Evolutionary conservation across 64 coral and sea anemone species (phyloP), one percentile per base, ranked within the genome.

Genomic region (Cladopsammia gracilis): DNA sequence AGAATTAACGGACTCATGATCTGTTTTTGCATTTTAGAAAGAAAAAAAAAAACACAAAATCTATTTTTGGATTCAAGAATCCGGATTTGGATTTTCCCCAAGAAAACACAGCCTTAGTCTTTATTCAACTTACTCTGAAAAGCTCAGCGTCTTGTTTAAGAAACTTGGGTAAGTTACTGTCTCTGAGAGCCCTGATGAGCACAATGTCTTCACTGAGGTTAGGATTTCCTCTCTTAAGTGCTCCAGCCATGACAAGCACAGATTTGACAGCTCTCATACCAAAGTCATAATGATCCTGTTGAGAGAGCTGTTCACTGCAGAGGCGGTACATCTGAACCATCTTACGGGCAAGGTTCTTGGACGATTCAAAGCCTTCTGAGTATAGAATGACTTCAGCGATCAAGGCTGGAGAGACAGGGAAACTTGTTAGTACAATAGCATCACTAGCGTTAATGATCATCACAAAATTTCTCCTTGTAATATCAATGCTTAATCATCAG

Each of bases 201-300:
- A 99, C 98, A 13, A 99, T 92, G 54, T 99, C 98, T 59, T 99
- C 98, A 75, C 76, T 96, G 69, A 99, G 89, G 79, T 94, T 85
- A 7, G 98, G 98, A 79, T 99, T 96, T 11, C 98, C 94, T 67
- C 98, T 84, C 77, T 99, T 99, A 14, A 99, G 90, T 48, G 98
- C 98, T 20, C 98, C 98, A 71, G 98, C 98, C 98, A 99, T 99
- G 16, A 99, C 98, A 48, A 99, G 72, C 19, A 99, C 98, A 78
- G 98, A 99, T 70, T 99, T 99, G 46, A 99, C 98, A 48, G 98
- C 98, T 74, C 98, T 91, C 98, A 99, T 99, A 89, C 98, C 98
- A 69, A 99, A 99, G 68, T 99, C 98, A 86, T 99, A 99, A 89
- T 99, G 98, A 79, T 99, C 98, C 53, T 99, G 98, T 54, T 99